Percentiles rank a stretch among this genome's conserved stretches.
phyloP scores from a whole-genome alignment of 2,113 vertebrate species.

The Natator depressus region DNA sequence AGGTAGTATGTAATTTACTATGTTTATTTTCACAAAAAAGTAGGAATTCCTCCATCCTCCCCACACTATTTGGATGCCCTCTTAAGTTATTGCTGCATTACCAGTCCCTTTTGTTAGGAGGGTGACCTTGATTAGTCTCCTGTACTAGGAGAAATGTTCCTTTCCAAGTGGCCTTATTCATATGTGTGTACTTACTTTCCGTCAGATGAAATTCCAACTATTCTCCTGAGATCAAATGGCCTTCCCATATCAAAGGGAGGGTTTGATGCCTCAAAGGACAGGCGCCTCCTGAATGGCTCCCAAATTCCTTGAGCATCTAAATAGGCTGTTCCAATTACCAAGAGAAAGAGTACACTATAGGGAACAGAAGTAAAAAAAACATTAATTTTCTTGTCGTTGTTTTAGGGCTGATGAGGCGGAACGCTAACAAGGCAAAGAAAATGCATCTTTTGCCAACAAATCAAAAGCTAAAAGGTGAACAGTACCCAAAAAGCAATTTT shows the following conservation, averaged over 20 bases:
- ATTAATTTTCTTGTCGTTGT: background rate
- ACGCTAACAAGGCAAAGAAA: background rate
- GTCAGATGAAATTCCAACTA: conserved; percentile 94
- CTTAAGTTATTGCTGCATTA: background rate
- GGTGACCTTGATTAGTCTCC: background rate
- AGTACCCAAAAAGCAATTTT: background rate
- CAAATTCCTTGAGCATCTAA: conserved; percentile 98
- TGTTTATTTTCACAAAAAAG: background rate
- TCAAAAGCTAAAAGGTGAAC: background rate
- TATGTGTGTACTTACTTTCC: conserved; percentile 86
- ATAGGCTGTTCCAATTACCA: conserved; percentile 95
- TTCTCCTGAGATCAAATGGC: conserved; percentile 98
- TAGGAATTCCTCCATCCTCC: background rate
- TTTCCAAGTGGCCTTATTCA: background rate
- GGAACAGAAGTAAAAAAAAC: conserved; percentile 23
- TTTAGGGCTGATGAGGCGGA: background rate
- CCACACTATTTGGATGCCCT: background rate
- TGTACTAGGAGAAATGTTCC: background rate
- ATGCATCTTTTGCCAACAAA: background rate
- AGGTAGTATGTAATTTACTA: background rate
- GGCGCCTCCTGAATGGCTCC: conserved; percentile 95
- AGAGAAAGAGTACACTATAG: conserved; percentile 91
- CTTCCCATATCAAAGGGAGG: conserved; percentile 92
- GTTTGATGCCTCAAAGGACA: conserved; percentile 92
- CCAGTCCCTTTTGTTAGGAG: background rate